Conservation (phyloP, 1,140 invertebrate genomes). For the Spodoptera frugiperda region DNA sequence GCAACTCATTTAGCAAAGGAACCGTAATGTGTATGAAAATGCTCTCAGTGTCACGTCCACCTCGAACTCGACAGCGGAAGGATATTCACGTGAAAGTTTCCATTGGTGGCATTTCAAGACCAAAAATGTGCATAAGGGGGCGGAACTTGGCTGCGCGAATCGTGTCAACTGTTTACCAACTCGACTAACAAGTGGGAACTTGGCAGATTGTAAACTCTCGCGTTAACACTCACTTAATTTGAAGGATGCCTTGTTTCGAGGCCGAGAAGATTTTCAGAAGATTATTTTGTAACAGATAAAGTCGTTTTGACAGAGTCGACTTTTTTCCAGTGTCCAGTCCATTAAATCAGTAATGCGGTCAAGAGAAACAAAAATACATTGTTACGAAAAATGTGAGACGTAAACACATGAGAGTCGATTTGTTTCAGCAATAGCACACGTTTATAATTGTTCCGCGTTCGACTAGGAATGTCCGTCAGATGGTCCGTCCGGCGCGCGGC, state of each 20-base stretch:
- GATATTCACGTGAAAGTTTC: conserved; percentile 50
- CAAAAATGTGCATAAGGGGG: conserved; percentile 70
- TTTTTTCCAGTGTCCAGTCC: conserved; percentile 39
- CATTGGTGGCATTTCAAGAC: conserved; percentile 59
- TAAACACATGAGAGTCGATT: conserved; percentile 51
- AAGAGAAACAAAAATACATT: conserved; percentile 57
- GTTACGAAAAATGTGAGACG: conserved; percentile 55
- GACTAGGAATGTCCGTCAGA: conserved; percentile 5
- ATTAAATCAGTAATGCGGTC: conserved; percentile 64
- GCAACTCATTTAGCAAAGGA: conserved; percentile 4
- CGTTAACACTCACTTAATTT: conserved; percentile 50
- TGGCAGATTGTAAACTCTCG: conserved; percentile 60
- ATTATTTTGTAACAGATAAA: conserved; percentile 1
- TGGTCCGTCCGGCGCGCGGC: conserved; percentile 8
- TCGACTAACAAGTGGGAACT: conserved; percentile 69
- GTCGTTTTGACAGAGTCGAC: conserved; percentile 31
- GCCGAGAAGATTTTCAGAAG: conserved; percentile 5
- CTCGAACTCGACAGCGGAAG: conserved; percentile 35
- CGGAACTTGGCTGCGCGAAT: conserved; percentile 62
- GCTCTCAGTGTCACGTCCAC: conserved; percentile 30
- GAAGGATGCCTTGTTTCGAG: conserved; percentile 47
- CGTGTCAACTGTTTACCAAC: conserved; percentile 71
- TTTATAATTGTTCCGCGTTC: conserved; percentile 51
- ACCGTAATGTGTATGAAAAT: conserved; percentile 35
- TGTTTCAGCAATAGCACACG: conserved; percentile 21